Evolutionary conservation across 2,113 vertebrate genomes (phyloP), one percentile per base, ranked within the genome.

Genomic region (Machaerirhynchus nigripectus): DNA sequence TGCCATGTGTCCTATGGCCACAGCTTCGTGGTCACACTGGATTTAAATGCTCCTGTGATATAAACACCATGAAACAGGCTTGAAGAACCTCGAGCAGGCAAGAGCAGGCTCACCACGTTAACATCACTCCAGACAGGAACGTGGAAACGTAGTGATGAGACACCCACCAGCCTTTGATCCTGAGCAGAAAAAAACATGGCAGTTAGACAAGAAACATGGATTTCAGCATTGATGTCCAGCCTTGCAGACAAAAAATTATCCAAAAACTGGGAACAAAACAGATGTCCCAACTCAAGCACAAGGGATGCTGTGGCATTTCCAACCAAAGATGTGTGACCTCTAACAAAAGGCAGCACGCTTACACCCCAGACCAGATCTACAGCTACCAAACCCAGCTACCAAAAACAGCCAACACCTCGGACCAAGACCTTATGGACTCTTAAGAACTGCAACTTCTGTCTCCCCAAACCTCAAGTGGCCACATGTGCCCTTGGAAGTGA

Each of bases 131-230:
- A 11, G 99, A 99, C 87, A 99, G 98, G 95, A 99, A 99, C 0
- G 99, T 99, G 68, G 99, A 99, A 20, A 99, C 99, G 0, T 99
- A 99, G 95, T 99, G 99, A 95, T 99, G 99, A 60, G 98, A 99
- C 77, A 99, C 99, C 99, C 99, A 99, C 99, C 99, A 99, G 68
- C 99, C 99, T 98, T 99, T 99, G 95, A 99, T 99, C 96, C 99
- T 98, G 73, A 76, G 91, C 57, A 94, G 53, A 68, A 86, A 40
- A 44, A 96, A 75, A 49, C 2, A 9, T 3, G 7, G 33, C 56
- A 37, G 37, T 87, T 61, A 92, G 44, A 61, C 0, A 2, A 63
- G 13, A 70, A 82, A 64, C 9, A 5, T 0, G 12, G 31, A 52
- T 31, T 57, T 85, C 44, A 87, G 27, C 42, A 30, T 5, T 35